A percentile compares a stretch with the other conserved stretches of the same genome.
Evolutionary conservation across 2,797 vertebrate species (phyloP).

Genomic region (Typhlichthys subterraneus): DNA sequence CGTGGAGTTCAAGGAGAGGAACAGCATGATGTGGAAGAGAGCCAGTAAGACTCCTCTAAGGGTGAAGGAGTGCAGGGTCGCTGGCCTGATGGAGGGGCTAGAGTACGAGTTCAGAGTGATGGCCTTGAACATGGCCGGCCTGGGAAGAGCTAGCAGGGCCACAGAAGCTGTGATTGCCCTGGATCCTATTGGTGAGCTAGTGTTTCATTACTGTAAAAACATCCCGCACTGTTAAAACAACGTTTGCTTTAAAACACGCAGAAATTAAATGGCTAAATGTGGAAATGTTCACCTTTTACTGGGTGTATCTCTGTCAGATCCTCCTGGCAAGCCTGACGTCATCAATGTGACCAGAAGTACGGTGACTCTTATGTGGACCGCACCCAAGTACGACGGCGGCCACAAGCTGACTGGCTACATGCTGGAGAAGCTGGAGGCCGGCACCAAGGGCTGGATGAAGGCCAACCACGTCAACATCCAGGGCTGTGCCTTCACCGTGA

Average conservation of each 20-base stretch:
- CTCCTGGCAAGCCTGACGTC: constrained; percentile 97
- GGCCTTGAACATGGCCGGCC: constrained; percentile 94
- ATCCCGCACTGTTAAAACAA: neutral
- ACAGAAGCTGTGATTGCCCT: constrained; percentile 91
- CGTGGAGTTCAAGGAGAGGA: constrained; percentile 95
- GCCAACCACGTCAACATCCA: constrained; percentile 96
- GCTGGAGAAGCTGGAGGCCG: constrained; percentile 92
- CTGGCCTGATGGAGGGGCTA: constrained; percentile 92
- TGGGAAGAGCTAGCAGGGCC: constrained; percentile 93
- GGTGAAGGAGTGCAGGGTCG: constrained; percentile 95
- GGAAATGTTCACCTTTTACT: constrained; percentile 9
- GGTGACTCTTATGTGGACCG: constrained; percentile 95
- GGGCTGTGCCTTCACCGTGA: constrained; percentile 92
- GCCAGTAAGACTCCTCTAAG: constrained; percentile 90
- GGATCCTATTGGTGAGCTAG: constrained; percentile 93
- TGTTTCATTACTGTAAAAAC: too few species aligned
- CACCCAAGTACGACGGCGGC: constrained; percentile 96
- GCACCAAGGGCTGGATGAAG: constrained; percentile 92
- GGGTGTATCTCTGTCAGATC: constrained; percentile 77
- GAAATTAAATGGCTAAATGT: too few species aligned
- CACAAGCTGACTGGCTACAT: constrained; percentile 95
- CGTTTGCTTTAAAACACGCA: too few species aligned
- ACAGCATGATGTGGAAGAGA: constrained; percentile 97
- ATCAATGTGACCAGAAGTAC: constrained; percentile 91
- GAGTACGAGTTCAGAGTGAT: constrained; percentile 99